Evolutionary conservation across 1,140 invertebrate genomes (phyloP), one percentile per base, ranked within the genome.

Genomic region (Himalopsyche phryganea): DNA sequence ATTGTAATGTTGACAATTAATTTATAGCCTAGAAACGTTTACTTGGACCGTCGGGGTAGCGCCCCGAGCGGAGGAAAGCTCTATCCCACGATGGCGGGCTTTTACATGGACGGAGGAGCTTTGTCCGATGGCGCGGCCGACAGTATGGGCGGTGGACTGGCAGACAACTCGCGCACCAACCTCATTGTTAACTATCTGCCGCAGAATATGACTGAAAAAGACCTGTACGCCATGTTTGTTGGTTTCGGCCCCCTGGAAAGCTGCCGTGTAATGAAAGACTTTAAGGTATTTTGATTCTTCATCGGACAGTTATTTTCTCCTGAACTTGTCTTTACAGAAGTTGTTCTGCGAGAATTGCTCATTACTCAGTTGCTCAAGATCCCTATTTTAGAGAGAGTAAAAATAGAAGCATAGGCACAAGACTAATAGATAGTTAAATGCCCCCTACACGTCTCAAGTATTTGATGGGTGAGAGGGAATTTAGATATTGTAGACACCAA

Each of bases 101-200:
- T 63, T 44, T 63, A 63, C 55, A 62, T 74, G 57, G 71, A 73
- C 36, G 63, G 71, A 2, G 53, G 63, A 45, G 66, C 67, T 36
- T 65, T 65, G 3, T 66, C 71, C 9, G 74, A 61, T 50, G 72
- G 73, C 72, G 74, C 73, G 66, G 72, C 72, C 58, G 74, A 73
- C 70, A 75, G 73, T 0, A 71, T 75, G 46, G 70, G 71, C 0
- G 73, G 71, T 1, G 73, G 71, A 1, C 66, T 71, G 23, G 38
- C 35, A 19, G 41, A 19, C 15, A 57, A 50, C 20, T 66, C 66
- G 40, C 74, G 46, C 69, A 90, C 91, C 9, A 96, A 96, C 76
- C 80, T 97, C 55, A 98, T 98, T 58, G 88, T 97, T 65, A 98
- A 98, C 77, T 98, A 97, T 72, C 81, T 98, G 59, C 95, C 95